A percentile compares a stretch with the other conserved stretches of the same genome.
phyloP scores from a whole-genome alignment of 1,140 invertebrate genomes.

The Drosophila neocordata region DNA sequence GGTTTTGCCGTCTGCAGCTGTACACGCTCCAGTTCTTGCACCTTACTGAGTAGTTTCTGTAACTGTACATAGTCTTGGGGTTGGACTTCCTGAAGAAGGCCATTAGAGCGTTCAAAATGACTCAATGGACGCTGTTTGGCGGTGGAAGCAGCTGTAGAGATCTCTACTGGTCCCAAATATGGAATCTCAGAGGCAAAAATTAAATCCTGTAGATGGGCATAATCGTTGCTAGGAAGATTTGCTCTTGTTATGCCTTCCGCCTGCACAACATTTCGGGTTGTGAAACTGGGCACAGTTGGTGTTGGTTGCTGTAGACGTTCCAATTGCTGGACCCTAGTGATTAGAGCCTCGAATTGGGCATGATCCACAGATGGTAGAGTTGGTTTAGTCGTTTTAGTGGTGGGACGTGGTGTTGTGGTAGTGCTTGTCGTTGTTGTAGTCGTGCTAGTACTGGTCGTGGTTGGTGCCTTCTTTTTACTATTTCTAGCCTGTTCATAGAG shows the following conservation, averaged over 20 bases:
- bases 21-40: conserved; percentile 80
- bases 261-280: conserved; percentile 62
- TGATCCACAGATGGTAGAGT: conserved; percentile 43
- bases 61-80: conserved; percentile 78
- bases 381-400: conserved; percentile 29
- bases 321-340: conserved; percentile 74
- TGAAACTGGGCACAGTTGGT: conserved; percentile 61
- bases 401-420: conserved; percentile 28
- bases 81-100: conserved; percentile 62
- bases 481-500: conserved; percentile 76
- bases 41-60: conserved; percentile 76
- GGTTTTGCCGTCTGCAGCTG: conserved; percentile 49
- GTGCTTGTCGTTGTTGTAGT: conserved; percentile 26
- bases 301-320: conserved; percentile 69
- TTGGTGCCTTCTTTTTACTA: conserved; percentile 40
- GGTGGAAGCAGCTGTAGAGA: conserved; percentile 69
- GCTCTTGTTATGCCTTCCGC: neutral
- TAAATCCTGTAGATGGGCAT: conserved; percentile 65
- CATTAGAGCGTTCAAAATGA: conserved; percentile 66
- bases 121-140: conserved; percentile 53
- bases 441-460: conserved; percentile 13
- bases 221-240: conserved; percentile 67
- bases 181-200: conserved; percentile 8
- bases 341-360: conserved; percentile 67
- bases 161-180: conserved; percentile 49